Evolutionary conservation across 1,140 invertebrate species (phyloP), one percentile per base, ranked within the genome.

Genomic region (Artemia franciscana): DNA sequence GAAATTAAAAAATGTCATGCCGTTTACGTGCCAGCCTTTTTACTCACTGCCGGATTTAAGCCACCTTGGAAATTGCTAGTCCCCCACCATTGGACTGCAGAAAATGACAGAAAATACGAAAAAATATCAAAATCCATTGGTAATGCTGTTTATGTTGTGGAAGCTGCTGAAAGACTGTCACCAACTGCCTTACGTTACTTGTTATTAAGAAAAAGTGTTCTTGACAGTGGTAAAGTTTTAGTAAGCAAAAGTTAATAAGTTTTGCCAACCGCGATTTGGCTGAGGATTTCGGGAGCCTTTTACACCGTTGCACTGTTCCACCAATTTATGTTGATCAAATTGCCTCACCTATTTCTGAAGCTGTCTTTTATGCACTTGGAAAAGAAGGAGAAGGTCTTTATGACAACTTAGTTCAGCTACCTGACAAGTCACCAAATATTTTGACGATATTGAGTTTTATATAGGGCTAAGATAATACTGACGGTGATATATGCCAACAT

Each of bases 1-100:
- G 94, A 98, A 76, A 98, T 98, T 73, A 75, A 97, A 18, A 96
- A 91, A 83, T 98, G 98, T 73, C 95, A 98, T 77, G 91, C 86
- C 24, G 80, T 98, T 64, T 98, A 92, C 75, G 98, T 94, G 94
- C 94, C 94, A n/a, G 90, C 93, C n/a, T 95, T 98, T 75, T 77
- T 98, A 1, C 82, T 98, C 69, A 94, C 91, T 5, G 82, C 82
- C 12, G 84, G 79, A 21, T 73, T 95, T 62, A 80, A 85, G 64
- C 84, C 85, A 3, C 93, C 94, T 0, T 76, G 75, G 62, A 77
- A 78, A 57, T 73, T 98, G 18, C 74, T 94, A 1, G 87, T 88
- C 67, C 95, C 98, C 76, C 90, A 89, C 4, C 94, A 99, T 76
- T 98, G 93, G 93, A 86, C 85, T 0, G 84, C 93, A 4, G 82